phyloP scores from a whole-genome alignment of 2,888 invertebrate species.

The Dryomyza anilis region DNA sequence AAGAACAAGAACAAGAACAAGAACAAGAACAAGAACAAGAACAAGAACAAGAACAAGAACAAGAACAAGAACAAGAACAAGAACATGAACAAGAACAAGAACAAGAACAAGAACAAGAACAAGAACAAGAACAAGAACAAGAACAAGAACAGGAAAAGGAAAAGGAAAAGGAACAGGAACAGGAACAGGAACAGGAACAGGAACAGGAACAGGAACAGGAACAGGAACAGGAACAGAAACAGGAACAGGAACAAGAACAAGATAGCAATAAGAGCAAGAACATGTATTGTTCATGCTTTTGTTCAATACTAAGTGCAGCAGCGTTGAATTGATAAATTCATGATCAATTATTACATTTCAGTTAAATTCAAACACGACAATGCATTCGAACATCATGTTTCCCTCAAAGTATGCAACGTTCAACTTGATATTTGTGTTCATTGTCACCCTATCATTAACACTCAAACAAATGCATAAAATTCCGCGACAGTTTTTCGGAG shows the following conservation, averaged over 20 bases:
- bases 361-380: too few relatives aligned
- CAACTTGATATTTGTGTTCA: too few relatives aligned
- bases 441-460: too few relatives aligned
- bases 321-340: too few relatives aligned
- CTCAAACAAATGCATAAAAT: too few relatives aligned
- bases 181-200: constrained; percentile 4
- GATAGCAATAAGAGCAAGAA: constrained; percentile 3
- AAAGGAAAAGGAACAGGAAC: not conserved
- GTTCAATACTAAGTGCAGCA: too few relatives aligned
- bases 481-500: too few relatives aligned
- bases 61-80: constrained; percentile 16
- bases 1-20: constrained; percentile 2
- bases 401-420: too few relatives aligned
- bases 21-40: not conserved
- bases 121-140: constrained; percentile 23
- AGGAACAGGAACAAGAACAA: constrained; percentile 9
- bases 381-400: too few relatives aligned
- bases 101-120: constrained; percentile 23
- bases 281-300: constrained; percentile 37
- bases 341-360: too few relatives aligned
- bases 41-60: constrained; percentile 10
- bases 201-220: not conserved
- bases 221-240: not conserved
- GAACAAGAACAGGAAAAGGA: constrained; percentile 19
- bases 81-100: constrained; percentile 9